Evolutionary conservation across 2,113 vertebrate genomes (phyloP), one percentile per base, ranked within the genome.

Genomic region (Xerus inauris): DNA sequence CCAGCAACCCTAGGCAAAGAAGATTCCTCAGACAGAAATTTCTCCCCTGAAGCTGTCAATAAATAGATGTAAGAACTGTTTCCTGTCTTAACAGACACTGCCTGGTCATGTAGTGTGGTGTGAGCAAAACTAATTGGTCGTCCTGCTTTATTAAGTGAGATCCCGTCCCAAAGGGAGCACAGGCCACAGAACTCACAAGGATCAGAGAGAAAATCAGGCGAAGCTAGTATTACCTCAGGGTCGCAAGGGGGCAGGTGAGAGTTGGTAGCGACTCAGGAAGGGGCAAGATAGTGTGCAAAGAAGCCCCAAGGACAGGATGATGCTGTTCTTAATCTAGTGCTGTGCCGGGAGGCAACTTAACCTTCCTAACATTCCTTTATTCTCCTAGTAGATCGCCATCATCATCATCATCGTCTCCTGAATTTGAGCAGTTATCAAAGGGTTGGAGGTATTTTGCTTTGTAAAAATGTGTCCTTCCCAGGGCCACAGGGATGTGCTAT

Each of bases 261-360:
- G 45, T 62, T 10, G 4, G 0, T 4, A 14, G 22, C 51, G 17
- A 22, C 8, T 24, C 35, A 9, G 54, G 8, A 64, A 80, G 54
- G 62, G 2, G 32, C 1, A 0, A 40, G 73, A 45, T 26, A 40
- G 59, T 57, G 2, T 3, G 17, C 59, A 65, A 94, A 95, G 97
- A 97, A 97, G 96, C 89, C 91, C 97, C 51, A 11, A 93, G 97
- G 97, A 97, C 89, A 83, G 73, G 96, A 96, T 86, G 81, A 98
- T 98, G 97, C 97, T 96, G 93, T 89, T 97, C 95, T 97, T 98
- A 94, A 89, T 95, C 97, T 95, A 94, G 87, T 95, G 89, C 87
- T 96, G 91, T 84, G 76, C 0, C 3, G 88, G 90, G 97, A 97
- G 88, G 91, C 89, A 90, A 92, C 87, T 90, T 93, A 93, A 94